These are phyloP conservation scores for Papilio glaucus DNA, from an alignment of 1,140 invertebrate genomes.

Conservation along the genomic window DNA sequence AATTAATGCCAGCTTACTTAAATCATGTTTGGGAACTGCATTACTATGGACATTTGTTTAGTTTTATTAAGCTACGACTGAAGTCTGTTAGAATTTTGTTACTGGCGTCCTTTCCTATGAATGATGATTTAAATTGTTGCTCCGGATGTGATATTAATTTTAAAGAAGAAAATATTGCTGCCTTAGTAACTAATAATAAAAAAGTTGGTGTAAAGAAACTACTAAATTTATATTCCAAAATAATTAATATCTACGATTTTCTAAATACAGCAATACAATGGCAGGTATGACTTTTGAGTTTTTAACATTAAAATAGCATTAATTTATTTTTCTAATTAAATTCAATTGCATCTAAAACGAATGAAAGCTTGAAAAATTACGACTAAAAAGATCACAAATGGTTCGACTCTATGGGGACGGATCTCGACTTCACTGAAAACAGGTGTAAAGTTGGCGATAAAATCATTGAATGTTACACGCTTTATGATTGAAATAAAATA, in stretches of 20 bases:
- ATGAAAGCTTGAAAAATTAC: too few relatives aligned
- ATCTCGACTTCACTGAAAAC: too few relatives aligned
- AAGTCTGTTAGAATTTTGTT: conserved; percentile 30
- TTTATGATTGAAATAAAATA: too few relatives aligned
- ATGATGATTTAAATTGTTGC: background rate
- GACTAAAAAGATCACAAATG: too few relatives aligned
- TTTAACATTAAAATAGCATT: too few relatives aligned
- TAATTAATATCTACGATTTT: conserved; percentile 61
- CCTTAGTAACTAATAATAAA: conserved; percentile 9
- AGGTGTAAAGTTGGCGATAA: too few relatives aligned
- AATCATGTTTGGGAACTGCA: conserved; percentile 35
- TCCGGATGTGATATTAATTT: conserved; percentile 5
- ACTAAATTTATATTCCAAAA: conserved; percentile 62
- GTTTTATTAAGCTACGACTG: conserved; percentile 34
- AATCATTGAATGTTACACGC: too few relatives aligned
- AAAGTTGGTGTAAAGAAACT: conserved; percentile 58
- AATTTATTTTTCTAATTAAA: too few relatives aligned
- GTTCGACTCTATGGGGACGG: too few relatives aligned
- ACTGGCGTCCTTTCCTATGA: conserved; percentile 12
- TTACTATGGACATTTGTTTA: conserved; percentile 40
- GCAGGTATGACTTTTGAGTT: conserved; percentile 55
- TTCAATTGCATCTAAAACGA: too few relatives aligned
- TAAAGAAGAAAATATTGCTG: conserved; percentile 27
- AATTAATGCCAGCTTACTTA: background rate
- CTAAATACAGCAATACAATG: conserved; percentile 67